Evolutionary conservation across 2,113 vertebrate species (phyloP), one percentile per base, ranked within the genome.

Genomic region (Datnioides undecimradiatus): DNA sequence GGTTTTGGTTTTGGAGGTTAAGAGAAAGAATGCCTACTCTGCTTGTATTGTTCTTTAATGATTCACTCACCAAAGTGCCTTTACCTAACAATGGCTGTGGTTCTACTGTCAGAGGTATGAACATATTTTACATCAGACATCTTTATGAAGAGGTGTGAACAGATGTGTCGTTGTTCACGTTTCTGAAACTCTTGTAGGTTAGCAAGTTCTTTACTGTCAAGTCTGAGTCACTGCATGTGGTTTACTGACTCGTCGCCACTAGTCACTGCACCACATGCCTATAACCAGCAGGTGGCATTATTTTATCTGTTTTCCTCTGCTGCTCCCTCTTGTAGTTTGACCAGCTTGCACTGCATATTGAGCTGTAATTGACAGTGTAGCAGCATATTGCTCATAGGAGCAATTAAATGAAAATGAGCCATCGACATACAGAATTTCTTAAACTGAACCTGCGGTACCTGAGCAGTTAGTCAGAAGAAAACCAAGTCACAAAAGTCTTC

Each of bases 211-310:
- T 80, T 17, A 63, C 40, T 55, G 46, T 76, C 31, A 34, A 60
- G 38, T 17, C 33, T 43, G 17, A 71, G 10, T 34, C 57, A 48
- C 62, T 68, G 48, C 75, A 16, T 2, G 7, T 29, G 13, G 43
- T 40, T 57, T 17, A 54, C 16, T 14, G 13, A 66, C n/a, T n/a
- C n/a, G n/a, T n/a, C n/a, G n/a, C n/a, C n/a, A n/a, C n/a, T n/a
- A n/a, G n/a, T 33, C 27, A 23, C n/a, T 63, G 75, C 74, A 70
- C 59, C 40, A 75, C 58, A 75, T 31, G 5, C 16, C 25, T 52
- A 48, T 25, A 16, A 9, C 69, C 89, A 91, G 27, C 60, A 87
- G 87, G 54, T 23, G 85, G 62, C 80, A 36, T 34, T 83, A 36
- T 75, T 70, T 27, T 19, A 36, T 41, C 0, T 74, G 40, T 79